Evolutionary conservation across 1,140 invertebrate species (phyloP).

Genomic region (Pectinophora gossypiella): DNA sequence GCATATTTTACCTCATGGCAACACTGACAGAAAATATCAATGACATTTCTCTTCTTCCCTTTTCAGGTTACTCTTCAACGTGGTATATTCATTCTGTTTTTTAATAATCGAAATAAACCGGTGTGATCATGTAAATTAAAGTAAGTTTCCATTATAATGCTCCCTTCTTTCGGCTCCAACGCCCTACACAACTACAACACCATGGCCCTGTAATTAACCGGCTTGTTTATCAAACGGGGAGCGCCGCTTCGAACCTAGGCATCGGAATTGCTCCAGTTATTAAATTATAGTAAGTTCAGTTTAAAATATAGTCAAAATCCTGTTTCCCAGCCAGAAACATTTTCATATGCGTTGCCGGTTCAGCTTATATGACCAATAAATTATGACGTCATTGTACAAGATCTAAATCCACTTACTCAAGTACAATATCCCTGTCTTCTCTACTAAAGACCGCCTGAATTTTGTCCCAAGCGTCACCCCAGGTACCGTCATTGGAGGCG

Average conservation of each 20-base stretch:
- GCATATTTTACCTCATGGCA: background rate
- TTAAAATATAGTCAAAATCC: background rate
- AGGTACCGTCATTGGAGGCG: conserved; percentile 11
- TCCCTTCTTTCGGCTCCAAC: too few species aligned
- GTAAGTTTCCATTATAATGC: too few species aligned
- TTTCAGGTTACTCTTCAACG: background rate
- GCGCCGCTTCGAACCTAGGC: too few species aligned
- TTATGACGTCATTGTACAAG: background rate
- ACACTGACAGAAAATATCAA: background rate
- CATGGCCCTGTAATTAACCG: too few species aligned
- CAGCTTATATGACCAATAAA: background rate
- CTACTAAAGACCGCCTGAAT: conserved; percentile 48
- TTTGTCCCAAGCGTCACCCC: conserved; percentile 44
- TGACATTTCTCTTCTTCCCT: background rate
- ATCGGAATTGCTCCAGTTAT: background rate
- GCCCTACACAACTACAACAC: too few species aligned
- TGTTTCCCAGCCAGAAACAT: background rate
- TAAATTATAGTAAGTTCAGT: background rate
- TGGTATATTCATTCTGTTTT: too few species aligned
- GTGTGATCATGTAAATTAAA: too few species aligned
- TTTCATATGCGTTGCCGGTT: background rate
- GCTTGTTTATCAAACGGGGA: too few species aligned
- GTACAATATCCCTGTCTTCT: conserved; percentile 65
- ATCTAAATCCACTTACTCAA: conserved; percentile 66
- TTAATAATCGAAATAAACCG: too few species aligned